Percentiles rank a stretch among this genome's conserved stretches.
Evolutionary conservation across 2,888 invertebrate genomes (phyloP).

Genomic region (Phragmatobia fuliginosa): DNA sequence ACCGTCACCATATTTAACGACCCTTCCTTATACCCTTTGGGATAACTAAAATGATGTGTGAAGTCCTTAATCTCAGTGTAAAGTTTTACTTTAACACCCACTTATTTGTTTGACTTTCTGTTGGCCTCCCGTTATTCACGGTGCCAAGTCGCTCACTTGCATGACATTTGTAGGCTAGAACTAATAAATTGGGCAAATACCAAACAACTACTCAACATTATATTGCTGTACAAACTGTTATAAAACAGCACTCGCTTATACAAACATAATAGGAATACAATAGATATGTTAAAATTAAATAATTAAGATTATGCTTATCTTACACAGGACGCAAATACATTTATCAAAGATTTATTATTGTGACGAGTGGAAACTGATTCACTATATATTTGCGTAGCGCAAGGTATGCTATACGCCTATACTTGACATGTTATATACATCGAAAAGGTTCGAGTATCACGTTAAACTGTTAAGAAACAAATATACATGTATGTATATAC

Average conservation of each 20-base stretch:
- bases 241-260: not conserved
- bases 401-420: not conserved
- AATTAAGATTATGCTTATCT: too few species aligned
- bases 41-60: conserved; percentile 27
- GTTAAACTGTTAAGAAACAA: conserved; percentile 16
- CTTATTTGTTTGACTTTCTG: conserved; percentile 9
- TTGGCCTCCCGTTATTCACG: conserved; percentile 9
- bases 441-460: conserved; percentile 21
- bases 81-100: conserved; percentile 42
- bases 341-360: not conserved
- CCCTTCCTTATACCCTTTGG: not conserved
- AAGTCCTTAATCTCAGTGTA: conserved; percentile 27
- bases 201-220: not conserved
- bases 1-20: not conserved
- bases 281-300: not conserved
- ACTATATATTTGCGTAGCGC: not conserved
- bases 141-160: conserved; percentile 6
- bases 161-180: conserved; percentile 1
- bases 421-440: not conserved
- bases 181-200: not conserved
- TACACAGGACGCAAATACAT: not conserved
- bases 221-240: not conserved
- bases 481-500: conserved; percentile 17
- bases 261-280: not conserved
- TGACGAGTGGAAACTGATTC: not conserved